Conservation (phyloP, 2,797 vertebrate species). For the Poecilia velifera region DNA sequence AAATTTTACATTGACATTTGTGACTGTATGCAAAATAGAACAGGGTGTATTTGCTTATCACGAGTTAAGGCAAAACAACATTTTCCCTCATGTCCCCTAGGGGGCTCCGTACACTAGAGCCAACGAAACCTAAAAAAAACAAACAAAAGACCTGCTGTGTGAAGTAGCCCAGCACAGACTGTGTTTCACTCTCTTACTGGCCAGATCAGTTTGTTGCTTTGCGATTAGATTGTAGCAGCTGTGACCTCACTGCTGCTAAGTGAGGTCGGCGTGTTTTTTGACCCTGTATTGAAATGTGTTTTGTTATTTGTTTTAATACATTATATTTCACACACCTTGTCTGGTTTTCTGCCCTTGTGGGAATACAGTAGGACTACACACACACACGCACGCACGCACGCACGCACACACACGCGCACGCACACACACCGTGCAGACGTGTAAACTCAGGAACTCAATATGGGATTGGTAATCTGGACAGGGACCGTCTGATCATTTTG, state of each 20-base stretch:
- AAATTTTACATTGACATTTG: no score
- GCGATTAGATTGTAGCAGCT: neutral
- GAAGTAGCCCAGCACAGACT: neutral
- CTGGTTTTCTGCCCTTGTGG: neutral
- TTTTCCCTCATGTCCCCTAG: no score
- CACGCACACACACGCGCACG: neutral
- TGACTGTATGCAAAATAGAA: no score
- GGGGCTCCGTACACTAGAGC: no score
- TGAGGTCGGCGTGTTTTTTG: neutral
- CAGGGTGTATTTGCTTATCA: no score
- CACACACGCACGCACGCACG: no score
- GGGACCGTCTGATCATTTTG: neutral
- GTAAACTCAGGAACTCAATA: neutral
- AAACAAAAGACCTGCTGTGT: no score
- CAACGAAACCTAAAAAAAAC: no score
- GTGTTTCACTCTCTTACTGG: neutral
- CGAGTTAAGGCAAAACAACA: no score
- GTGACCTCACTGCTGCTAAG: neutral
- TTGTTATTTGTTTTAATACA: neutral
- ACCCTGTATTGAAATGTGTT: neutral
- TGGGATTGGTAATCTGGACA: neutral
- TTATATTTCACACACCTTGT: neutral
- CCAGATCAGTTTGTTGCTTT: neutral
- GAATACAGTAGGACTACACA: neutral
- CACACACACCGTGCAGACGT: neutral